Conservation (phyloP, 2,113 vertebrate genomes). For the Oreochromis spilurus region DNA sequence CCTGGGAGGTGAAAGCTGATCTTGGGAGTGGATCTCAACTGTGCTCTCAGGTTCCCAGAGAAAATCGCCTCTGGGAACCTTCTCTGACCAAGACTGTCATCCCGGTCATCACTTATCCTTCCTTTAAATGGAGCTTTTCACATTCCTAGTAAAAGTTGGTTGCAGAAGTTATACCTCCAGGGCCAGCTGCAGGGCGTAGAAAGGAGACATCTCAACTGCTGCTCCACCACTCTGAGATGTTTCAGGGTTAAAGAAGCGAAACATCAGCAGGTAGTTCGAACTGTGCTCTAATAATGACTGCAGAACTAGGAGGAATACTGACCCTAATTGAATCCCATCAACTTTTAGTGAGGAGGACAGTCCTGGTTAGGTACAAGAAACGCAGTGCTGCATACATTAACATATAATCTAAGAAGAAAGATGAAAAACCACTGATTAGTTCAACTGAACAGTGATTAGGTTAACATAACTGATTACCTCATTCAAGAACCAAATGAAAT, state of each 20-base stretch:
- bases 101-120: not conserved
- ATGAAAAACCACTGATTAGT: not conserved
- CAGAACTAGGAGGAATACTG: not conserved
- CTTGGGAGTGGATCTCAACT: not conserved
- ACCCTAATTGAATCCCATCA: not conserved
- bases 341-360: not conserved
- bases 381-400: not conserved
- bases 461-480: not conserved
- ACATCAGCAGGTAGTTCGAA: not conserved
- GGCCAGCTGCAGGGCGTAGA: not conserved
- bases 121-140: not conserved
- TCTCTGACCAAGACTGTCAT: not conserved
- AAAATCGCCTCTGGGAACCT: not conserved
- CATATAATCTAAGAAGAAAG: not conserved
- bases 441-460: not conserved
- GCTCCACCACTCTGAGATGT: not conserved
- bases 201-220: not conserved
- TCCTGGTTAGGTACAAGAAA: not conserved
- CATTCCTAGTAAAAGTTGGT: not conserved
- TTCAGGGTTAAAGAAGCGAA: not conserved
- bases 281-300: not conserved
- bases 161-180: not conserved
- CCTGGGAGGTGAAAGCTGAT: rapidly evolving
- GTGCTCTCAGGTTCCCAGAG: not conserved
- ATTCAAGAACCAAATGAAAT: not conserved